Percentiles rank a stretch among this genome's conserved stretches.
Conservation (phyloP, 92 coral and sea anemone genomes). For the Actinostola sp. region DNA sequence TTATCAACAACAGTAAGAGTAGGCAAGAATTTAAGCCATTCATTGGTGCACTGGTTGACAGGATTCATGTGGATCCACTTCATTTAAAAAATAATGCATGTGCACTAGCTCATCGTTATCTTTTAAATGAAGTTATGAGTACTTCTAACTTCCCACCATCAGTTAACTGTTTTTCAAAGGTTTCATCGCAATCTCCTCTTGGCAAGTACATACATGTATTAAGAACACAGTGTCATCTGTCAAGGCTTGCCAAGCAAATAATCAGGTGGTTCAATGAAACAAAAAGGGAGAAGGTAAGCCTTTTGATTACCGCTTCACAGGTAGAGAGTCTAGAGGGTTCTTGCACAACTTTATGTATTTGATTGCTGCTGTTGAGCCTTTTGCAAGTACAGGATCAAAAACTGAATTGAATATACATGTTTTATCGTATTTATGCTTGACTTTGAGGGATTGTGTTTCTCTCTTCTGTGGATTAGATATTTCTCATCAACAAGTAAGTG, state of each 20-base stretch:
- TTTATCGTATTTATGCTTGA: constrained; percentile 40
- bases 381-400: constrained; percentile 13
- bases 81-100: constrained; percentile 67
- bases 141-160: constrained; percentile 14
- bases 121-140: constrained; percentile 25
- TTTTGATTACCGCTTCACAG: constrained; percentile 61
- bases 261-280: constrained; percentile 58
- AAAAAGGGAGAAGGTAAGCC: constrained; percentile 28
- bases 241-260: constrained; percentile 51
- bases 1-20: constrained; percentile 51
- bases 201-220: constrained; percentile 12
- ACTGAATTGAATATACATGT: constrained; percentile 24
- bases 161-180: neutral
- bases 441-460: constrained; percentile 16
- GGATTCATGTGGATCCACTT: constrained; percentile 59
- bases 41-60: constrained; percentile 45
- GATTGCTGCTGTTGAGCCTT: too few species aligned
- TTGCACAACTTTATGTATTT: too few species aligned
- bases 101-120: constrained; percentile 38
- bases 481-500: too few species aligned
- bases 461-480: neutral
- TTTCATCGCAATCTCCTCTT: neutral
- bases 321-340: too few species aligned
- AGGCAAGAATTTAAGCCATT: constrained; percentile 59
- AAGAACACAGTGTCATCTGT: too few species aligned